Percentiles rank a stretch among this genome's conserved stretches.
These are phyloP conservation scores for Eumacrocentrus americanus DNA, from an alignment of 2,888 invertebrate species.

Conservation along the genomic window DNA sequence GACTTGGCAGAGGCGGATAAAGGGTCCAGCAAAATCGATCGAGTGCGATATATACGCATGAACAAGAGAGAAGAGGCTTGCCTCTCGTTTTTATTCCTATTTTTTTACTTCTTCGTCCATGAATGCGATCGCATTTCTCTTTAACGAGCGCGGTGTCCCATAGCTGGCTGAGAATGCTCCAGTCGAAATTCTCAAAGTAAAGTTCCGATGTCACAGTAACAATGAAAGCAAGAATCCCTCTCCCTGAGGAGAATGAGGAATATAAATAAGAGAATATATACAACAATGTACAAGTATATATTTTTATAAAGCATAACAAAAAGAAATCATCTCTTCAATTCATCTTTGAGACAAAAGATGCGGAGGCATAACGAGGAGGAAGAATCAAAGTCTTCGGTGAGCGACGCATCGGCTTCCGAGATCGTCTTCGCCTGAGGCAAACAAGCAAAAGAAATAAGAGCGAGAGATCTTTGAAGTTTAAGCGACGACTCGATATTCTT, in stretches of 20 bases:
- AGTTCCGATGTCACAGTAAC: background rate
- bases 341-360: background rate
- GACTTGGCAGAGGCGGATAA: background rate
- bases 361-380: conserved; percentile 1
- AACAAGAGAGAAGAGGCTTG: background rate
- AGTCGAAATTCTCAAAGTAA: background rate
- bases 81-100: background rate
- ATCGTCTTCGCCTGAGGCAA: background rate
- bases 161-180: conserved; percentile 2
- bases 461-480: conserved; percentile 32
- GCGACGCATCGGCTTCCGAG: no score
- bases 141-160: conserved; percentile 8
- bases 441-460: conserved; percentile 12
- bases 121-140: conserved; percentile 3
- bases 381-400: conserved; percentile 9
- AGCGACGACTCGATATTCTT: conserved; percentile 25
- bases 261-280: conserved; percentile 7
- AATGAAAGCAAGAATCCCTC: background rate
- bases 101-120: background rate
- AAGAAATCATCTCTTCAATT: background rate
- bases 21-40: background rate
- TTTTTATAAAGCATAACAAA: background rate
- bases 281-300: background rate
- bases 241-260: background rate
- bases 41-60: no score